Base-by-base conservation (phyloP, 2,888 invertebrate genomes). In the Pammene aurita region DNA sequence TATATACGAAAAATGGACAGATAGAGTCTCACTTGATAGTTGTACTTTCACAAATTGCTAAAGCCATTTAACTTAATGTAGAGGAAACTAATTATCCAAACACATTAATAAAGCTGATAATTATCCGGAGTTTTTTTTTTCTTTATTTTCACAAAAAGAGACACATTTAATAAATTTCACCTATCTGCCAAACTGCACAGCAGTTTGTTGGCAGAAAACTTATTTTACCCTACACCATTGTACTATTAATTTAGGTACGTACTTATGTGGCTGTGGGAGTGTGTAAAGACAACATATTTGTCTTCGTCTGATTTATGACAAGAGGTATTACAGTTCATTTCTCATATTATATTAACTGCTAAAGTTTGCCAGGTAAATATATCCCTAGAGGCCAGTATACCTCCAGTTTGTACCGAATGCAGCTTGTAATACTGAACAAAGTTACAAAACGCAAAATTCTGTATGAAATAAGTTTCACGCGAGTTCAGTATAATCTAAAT, bases 331-430 rank as follows among this genome's bases (percentile, higher is more conserved):
- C 14, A 26, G 41, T 57, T 42, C 11, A 34, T 10, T 34, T 44
- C 44, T 58, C 58, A 26, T 44, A 5, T 58, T 18, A 57, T 13
- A 18, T 57, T 44, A 58, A 14, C 6, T n/a, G 6, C 10, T 44
- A 44, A 41, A 44, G 58, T 58, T 58, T 5, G 44, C 44, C 58
- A 9, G 34, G n/a, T 58, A 35, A 34, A 54, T 18, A 34, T n/a
- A n/a, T 26, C 57, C 58, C n/a, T 7, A 6, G 34, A 44, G 34
- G 34, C 44, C 10, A 14, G 5, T 54, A 34, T 34, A 54, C 14
- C n/a, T 13, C 0, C 26, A 57, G 57, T 42, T 57, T 7, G 18
- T 5, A 56, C 10, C 10, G 26, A 9, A 13, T 34, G 58, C 26
- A 26, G 26, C 26, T 10, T 16, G n/a, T 6, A n/a, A n/a, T 26